Conservation (phyloP, 2,888 invertebrate species). For the Leptinotarsa peninsularis region DNA sequence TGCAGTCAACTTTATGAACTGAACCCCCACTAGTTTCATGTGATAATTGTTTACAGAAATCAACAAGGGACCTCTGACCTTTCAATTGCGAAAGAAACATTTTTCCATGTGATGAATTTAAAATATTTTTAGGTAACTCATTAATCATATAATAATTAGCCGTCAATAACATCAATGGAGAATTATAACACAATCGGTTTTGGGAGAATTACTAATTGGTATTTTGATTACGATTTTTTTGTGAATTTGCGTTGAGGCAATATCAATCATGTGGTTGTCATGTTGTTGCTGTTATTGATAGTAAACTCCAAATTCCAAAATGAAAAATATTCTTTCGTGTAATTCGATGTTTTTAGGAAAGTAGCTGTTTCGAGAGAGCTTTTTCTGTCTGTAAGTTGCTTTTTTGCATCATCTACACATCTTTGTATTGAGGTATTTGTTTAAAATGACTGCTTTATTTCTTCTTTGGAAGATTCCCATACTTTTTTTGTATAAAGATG, state of each 20-base stretch:
- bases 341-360: too few relatives aligned
- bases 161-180: background rate
- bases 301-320: too few relatives aligned
- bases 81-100: conserved; percentile 2
- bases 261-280: background rate
- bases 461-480: too few relatives aligned
- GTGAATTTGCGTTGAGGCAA: background rate
- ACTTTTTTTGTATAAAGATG: too few relatives aligned
- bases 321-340: too few relatives aligned
- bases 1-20: background rate
- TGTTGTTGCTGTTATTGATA: background rate
- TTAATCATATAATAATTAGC: conserved; percentile 17
- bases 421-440: too few relatives aligned
- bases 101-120: background rate
- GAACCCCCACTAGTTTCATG: background rate
- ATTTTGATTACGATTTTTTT: background rate
- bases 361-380: too few relatives aligned
- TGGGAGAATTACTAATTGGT: background rate
- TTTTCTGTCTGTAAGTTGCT: too few relatives aligned
- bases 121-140: conserved; percentile 16
- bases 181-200: background rate
- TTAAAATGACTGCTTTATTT: too few relatives aligned
- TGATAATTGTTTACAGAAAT: background rate
- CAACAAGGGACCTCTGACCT: background rate
- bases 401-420: too few relatives aligned